Evolutionary conservation across 2,797 vertebrate genomes (phyloP).

Genomic region (Lemur catta): DNA sequence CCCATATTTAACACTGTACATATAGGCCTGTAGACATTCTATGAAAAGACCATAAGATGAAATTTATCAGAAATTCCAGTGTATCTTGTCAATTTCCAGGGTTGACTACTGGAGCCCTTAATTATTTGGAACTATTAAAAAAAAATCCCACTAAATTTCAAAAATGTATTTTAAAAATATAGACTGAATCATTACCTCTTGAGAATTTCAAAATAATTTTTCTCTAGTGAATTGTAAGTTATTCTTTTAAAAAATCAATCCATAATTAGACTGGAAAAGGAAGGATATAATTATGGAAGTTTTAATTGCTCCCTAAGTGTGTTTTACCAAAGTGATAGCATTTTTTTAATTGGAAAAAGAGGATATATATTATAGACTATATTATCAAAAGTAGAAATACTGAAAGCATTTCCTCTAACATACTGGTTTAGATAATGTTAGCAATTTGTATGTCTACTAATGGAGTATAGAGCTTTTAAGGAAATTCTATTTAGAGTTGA

Average conservation of each 20-base stretch:
- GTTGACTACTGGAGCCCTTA: background rate
- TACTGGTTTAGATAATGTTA: constrained; percentile 26
- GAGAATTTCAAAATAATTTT: constrained; percentile 57
- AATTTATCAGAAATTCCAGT: background rate
- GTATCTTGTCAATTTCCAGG: background rate
- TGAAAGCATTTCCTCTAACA: background rate
- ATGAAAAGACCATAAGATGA: background rate
- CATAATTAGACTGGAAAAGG: constrained; percentile 51
- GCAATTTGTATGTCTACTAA: background rate
- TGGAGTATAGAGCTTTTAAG: background rate
- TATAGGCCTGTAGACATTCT: background rate
- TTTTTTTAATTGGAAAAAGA: constrained; percentile 52
- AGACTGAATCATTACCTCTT: constrained; percentile 24
- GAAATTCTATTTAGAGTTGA: background rate
- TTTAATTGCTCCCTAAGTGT: constrained; percentile 74
- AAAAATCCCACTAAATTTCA: constrained; percentile 3
- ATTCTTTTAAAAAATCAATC: constrained; percentile 55
- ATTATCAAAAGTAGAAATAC: background rate
- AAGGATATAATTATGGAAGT: constrained; percentile 41
- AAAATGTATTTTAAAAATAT: constrained; percentile 40
- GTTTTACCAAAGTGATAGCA: constrained; percentile 47
- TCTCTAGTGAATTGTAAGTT: constrained; percentile 45
- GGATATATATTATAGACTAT: background rate
- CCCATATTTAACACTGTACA: background rate
- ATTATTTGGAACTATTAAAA: constrained; percentile 15